Evolutionary conservation across 1,140 invertebrate genomes (phyloP), one percentile per base, ranked within the genome.

Genomic region (Bombus soroeensis): DNA sequence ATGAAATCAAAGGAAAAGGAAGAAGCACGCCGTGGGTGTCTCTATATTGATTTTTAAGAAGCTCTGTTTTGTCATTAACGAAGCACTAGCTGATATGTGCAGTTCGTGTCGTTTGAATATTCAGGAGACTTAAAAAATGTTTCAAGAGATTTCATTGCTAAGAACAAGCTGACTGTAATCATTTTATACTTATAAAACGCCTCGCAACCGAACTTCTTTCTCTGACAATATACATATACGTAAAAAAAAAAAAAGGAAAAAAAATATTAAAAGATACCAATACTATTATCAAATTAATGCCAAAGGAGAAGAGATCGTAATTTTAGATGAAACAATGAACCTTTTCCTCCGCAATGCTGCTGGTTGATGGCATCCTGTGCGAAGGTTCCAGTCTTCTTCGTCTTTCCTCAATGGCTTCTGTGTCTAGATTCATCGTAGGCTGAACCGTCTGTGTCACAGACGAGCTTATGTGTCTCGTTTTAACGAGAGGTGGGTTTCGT

Each of bases 401-500:
- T 89, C 95, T 93, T 59, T 95, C 95, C 39, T 95, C 94, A 37
- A 94, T 93, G 32, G 91, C 80, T n/a, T 95, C 95, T 47, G 92
- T 84, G 66, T 95, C 94, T 32, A 94, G 90, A 80, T 93, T 94
- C 87, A 94, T 90, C 32, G 94, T 92, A 32, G 93, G 87, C 81
- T 93, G 95, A 39, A 93, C 75, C 32, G 92, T 86, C 85, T 92
- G 91, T 2, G 87, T 91, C 37, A 94, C 88, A 81, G 95, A 95
- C 13, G 94, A 89, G 87, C 93, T 95, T 28, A 95, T 90, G 78
- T 97, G 96, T 85, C 97, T 95, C 25, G 97, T 97, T 94, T 97
- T 97, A 79, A 97, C 95, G 83, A 98, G 94, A 9, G 97, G 97
- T 73, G 97, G 97, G 94, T 98, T 97, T 85, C 97, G 96, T n/a